Conservation (phyloP, 2,113 vertebrate species). For the Okapia johnstoni region DNA sequence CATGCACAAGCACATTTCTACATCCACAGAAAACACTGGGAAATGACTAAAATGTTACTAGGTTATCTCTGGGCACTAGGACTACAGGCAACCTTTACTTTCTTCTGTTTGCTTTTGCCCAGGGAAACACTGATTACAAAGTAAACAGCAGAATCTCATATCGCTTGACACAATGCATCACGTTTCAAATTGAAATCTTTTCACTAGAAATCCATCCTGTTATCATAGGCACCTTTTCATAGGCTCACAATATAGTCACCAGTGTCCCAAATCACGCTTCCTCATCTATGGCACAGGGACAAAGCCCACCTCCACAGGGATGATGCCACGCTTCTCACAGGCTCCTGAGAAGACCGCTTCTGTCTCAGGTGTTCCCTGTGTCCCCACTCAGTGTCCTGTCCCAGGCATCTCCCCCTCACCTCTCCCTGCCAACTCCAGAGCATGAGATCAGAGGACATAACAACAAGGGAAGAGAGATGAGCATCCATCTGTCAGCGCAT, state of each 20-base stretch:
- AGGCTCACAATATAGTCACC: neutral
- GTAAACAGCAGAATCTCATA: neutral
- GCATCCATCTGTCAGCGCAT: neutral
- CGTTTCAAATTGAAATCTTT: neutral
- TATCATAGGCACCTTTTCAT: neutral
- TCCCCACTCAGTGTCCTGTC: neutral
- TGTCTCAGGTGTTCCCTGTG: neutral
- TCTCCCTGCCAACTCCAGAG: neutral
- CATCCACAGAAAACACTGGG: neutral
- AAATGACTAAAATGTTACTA: neutral
- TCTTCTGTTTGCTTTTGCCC: neutral
- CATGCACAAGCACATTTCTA: neutral
- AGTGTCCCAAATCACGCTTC: neutral
- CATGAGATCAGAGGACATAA: neutral
- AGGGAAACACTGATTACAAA: neutral
- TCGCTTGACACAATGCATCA: neutral
- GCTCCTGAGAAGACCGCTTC: neutral
- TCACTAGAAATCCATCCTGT: neutral
- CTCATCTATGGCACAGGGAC: neutral
- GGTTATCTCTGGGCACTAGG: neutral
- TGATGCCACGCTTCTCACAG: neutral
- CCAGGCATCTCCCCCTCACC: neutral
- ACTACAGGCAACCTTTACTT: neutral
- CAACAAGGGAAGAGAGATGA: neutral
- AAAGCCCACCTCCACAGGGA: rapidly evolving